phyloP scores from a whole-genome alignment of 2,113 vertebrate species.

The Petroica traversi region DNA sequence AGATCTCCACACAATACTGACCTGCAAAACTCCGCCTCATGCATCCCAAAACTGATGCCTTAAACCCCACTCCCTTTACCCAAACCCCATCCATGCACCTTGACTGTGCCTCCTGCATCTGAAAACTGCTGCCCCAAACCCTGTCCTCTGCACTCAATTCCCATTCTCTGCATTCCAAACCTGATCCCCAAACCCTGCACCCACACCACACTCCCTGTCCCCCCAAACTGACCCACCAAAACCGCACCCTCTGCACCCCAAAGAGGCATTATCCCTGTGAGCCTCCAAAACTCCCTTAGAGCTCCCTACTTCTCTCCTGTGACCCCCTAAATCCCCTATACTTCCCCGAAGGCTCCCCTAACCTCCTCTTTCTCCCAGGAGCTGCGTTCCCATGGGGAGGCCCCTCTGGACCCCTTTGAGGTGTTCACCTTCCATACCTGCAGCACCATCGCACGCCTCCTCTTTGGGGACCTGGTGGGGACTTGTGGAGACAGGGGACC shows the following conservation, averaged over 20 bases:
- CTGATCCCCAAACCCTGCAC: background rate
- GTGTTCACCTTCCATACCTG: conserved; percentile 82
- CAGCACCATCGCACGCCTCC: conserved; percentile 80
- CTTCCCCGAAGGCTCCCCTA: background rate
- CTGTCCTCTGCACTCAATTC: background rate
- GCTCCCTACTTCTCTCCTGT: background rate
- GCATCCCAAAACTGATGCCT: background rate
- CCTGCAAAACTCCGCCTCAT: background rate
- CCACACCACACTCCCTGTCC: no score
- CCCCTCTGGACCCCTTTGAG: conserved; percentile 75
- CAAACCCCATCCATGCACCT: background rate
- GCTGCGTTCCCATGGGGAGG: conserved; percentile 63
- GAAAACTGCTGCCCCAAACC: background rate
- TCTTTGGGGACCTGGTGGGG: conserved; percentile 66
- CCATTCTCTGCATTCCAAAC: background rate
- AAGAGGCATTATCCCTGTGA: background rate
- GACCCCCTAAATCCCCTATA: background rate
- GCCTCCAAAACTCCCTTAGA: background rate
- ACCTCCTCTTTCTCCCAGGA: conserved; percentile 61
- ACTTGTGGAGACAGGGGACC: background rate
- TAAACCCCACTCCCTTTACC: background rate
- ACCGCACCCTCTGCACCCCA: background rate
- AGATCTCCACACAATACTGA: background rate
- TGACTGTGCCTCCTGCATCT: background rate
- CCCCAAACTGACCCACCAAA: background rate